Base-by-base conservation (phyloP, 2,113 vertebrate species). In the Pipa parva region DNA sequence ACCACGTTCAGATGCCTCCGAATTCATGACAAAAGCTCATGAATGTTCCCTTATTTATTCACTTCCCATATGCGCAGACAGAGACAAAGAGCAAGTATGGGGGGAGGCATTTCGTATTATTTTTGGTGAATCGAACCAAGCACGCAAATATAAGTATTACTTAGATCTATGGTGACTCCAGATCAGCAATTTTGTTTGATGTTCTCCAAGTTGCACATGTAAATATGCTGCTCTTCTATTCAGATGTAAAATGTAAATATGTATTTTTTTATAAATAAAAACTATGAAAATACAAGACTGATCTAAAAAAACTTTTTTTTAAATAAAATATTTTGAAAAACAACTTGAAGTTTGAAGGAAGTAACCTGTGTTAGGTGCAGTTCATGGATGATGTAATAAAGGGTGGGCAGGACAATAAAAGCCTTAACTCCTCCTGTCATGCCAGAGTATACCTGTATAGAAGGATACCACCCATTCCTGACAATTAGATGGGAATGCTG, bases 191-290 rank as follows among this genome's bases (percentile, higher is more conserved):
- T 69, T 69, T 52, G 45, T 60, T 59, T 50, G 17, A 17, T 51
- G 56, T 52, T 28, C 31, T 52, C 55, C 64, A 10, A 50, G 29
- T 50, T 68, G 64, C 64, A 68, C 7, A 6, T 69, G 57, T 69
- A 69, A 29, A 59, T 60, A 69, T n/a, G 17, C 28, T 28, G 55
- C 29, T 37, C 46, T 68, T 37, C 46, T 68, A 27, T 8, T 37
- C 5, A 39, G 42, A 51, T 27, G 8, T 24, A 42, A 11, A 29
- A 28, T 69, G 57, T 69, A 60, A 36, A 69, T 69, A 69, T 17
- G 33, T 60, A 60, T 69, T 60, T 69, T n/a, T n/a, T 69, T 69
- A n/a, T 60, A 59, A 52, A 69, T 52, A 60, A 60, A 51, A 7
- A 29, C n/a, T n/a, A n/a, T n/a, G n/a, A n/a, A n/a, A n/a, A n/a